Conservation (phyloP, 2,113 vertebrate species). For the Myotis davidii region DNA sequence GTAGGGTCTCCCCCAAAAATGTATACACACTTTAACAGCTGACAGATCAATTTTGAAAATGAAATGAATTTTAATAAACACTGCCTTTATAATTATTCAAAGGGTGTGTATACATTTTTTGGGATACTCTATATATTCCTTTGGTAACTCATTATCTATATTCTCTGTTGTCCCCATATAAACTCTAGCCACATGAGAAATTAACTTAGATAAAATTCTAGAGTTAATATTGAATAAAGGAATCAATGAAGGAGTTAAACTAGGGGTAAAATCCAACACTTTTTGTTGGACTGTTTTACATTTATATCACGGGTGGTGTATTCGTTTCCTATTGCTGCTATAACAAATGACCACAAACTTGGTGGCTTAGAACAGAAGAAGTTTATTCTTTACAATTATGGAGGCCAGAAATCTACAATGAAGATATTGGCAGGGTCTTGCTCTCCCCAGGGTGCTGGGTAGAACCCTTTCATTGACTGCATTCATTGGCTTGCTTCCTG, state of each 20-base stretch:
- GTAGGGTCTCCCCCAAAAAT: no score
- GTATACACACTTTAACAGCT: no score
- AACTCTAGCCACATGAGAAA: neutral
- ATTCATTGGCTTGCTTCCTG: neutral
- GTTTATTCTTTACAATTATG: neutral
- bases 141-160: neutral
- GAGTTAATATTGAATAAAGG: neutral
- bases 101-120: no score
- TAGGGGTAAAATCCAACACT: neutral
- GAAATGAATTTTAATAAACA: no score
- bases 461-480: neutral
- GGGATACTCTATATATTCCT: neutral
- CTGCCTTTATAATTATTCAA: no score
- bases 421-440: neutral
- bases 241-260: neutral
- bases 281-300: neutral
- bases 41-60: no score
- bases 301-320: neutral
- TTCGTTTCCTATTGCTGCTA: neutral
- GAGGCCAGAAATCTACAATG: neutral
- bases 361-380: neutral
- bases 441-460: neutral
- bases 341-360: neutral
- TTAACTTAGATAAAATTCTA: slow-evolving; percentile 3
- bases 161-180: neutral